phyloP scores from a whole-genome alignment of 92 coral and sea anemone genomes.

The Porites evermanni region DNA sequence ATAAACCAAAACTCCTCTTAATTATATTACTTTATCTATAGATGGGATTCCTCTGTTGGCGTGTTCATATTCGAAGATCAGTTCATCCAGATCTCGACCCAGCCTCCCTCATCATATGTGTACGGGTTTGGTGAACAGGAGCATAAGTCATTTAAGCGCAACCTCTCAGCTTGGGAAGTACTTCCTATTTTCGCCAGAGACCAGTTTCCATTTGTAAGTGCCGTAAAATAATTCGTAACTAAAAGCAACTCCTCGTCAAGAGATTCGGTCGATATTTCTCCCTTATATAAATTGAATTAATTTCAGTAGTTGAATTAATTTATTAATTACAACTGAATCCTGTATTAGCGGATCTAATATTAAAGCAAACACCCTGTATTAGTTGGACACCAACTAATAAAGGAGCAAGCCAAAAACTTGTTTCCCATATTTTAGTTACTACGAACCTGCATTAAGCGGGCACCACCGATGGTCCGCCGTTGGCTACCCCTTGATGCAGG shows the following conservation, averaged over 20 bases:
- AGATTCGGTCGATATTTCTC: background rate
- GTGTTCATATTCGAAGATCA: slow-evolving; percentile 92
- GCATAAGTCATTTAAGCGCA: slow-evolving; percentile 78
- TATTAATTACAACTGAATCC: too few relatives aligned
- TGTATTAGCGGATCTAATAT: too few relatives aligned
- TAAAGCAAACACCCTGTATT: too few relatives aligned
- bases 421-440: too few relatives aligned
- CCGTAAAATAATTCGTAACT: background rate
- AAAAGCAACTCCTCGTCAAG: background rate
- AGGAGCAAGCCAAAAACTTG: too few relatives aligned
- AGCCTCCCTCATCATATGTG: slow-evolving; percentile 79
- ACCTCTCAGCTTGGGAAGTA: slow-evolving; percentile 82
- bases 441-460: too few relatives aligned
- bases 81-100: slow-evolving; percentile 90
- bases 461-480: too few relatives aligned
- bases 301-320: too few relatives aligned
- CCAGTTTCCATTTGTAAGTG: slow-evolving; percentile 99
- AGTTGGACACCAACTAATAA: too few relatives aligned
- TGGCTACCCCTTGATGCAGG: too few relatives aligned
- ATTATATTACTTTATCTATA: slow-evolving; percentile 13
- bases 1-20: too few relatives aligned
- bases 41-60: slow-evolving; percentile 98
- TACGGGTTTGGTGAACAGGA: slow-evolving; percentile 99
- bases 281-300: too few relatives aligned
- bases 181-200: slow-evolving; percentile 95